Base-by-base conservation (phyloP, 2,113 vertebrate species). In the Lates calcarifer region DNA sequence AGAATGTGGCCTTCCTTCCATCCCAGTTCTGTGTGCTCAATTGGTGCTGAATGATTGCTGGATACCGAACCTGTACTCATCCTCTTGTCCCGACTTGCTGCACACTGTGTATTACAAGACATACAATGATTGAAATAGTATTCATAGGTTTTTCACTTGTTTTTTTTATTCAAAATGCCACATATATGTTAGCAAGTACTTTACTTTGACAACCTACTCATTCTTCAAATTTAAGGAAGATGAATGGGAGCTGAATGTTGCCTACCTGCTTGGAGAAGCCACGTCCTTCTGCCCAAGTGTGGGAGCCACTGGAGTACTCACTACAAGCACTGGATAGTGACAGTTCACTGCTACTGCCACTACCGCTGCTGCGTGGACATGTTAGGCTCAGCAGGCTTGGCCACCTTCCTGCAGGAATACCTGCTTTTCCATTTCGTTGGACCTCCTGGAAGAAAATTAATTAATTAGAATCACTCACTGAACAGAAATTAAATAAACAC, bases 1-100 rank as follows among this genome's bases (percentile, higher is more conserved):
- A 97, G 89, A 89, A 97, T 97, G 86, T 97, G 96, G 58, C 95
- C 96, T 91, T 97, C 97, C 87, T 97, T 97, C 87, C 95, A 95
- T 78, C 95, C 95, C n/a, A 95, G 94, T 83, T 96, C 96, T 87
- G 95, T 94, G 89, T 95, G 95, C 89, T 97, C 96, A 37, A 91
- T 76, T 41, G 94, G 92, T 89, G 90, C 95, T 24, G 96, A 94
- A 45, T 84, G 85, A 79, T 96, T 96, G 60, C 95, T 95, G 77
- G 96, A 95, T 0, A 96, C 96, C 24, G 96, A 96, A 33, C 95
- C 95, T 0, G 95, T 87, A 82, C 95, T 97, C 84, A 96, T 92
- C 89, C 96, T 95, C 93, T 96, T 96, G 93, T 97, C 96, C 92
- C 96, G 96, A 81, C 93, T 95, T 75, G 94, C 17, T 1, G 95